Conservation (phyloP, 2,797 vertebrate species). For the Apogon talboti region DNA sequence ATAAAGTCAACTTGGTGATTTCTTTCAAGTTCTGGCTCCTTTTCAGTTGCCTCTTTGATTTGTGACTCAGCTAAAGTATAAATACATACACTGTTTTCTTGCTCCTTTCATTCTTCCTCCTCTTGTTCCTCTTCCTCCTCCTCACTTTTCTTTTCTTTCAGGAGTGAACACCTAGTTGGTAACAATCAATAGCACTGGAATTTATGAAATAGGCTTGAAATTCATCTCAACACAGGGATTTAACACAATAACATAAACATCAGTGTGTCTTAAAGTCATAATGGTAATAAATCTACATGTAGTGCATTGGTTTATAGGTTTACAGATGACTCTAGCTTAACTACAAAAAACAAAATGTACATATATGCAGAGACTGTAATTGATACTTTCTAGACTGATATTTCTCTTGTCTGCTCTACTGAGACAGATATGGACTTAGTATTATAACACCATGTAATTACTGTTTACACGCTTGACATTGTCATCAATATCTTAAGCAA, state of each 20-base stretch:
- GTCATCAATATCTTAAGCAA: neutral
- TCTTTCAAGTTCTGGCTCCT: conserved; percentile 25
- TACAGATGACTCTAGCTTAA: too few relatives aligned
- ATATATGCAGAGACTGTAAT: too few relatives aligned
- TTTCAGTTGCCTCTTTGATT: conserved; percentile 35
- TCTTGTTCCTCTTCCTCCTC: conserved; percentile 28
- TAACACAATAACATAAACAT: neutral
- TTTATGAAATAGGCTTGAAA: conserved; percentile 2
- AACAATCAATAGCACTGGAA: conserved; percentile 9
- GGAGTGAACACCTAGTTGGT: conserved; percentile 32
- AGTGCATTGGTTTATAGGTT: too few relatives aligned
- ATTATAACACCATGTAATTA: neutral
- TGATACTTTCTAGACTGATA: too few relatives aligned
- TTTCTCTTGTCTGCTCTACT: neutral
- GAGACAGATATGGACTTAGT: neutral
- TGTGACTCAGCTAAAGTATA: conserved; percentile 57
- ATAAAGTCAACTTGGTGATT: conserved; percentile 27
- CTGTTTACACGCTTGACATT: neutral
- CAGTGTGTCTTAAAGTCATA: neutral
- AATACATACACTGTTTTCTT: conserved; percentile 47
- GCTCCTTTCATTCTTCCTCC: conserved; percentile 35
- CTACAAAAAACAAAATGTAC: too few relatives aligned
- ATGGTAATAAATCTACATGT: too few relatives aligned
- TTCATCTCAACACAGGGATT: conserved; percentile 11
- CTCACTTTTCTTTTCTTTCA: conserved; percentile 33